phyloP scores from a whole-genome alignment of 2,888 invertebrate genomes.

The Anagyrus pseudococci region DNA sequence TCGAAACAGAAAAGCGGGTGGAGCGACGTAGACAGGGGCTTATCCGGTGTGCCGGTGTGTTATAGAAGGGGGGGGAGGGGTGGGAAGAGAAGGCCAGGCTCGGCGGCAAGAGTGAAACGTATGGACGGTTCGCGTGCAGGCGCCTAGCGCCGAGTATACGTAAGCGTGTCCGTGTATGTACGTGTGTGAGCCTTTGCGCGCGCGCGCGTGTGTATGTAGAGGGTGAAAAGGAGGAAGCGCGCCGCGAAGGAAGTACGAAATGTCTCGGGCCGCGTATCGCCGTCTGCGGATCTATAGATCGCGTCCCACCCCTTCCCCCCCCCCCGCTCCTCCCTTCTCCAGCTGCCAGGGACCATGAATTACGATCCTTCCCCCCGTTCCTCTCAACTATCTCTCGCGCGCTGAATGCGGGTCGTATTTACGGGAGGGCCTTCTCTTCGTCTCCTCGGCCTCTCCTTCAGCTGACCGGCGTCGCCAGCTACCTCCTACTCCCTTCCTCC shows the following conservation, averaged over 20 bases:
- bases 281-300: slow-evolving; percentile 54
- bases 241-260: slow-evolving; percentile 22
- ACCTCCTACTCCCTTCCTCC: neutral
- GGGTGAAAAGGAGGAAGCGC: neutral
- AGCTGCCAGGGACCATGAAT: slow-evolving; percentile 57
- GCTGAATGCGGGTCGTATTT: slow-evolving; percentile 53
- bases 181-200: too few species aligned
- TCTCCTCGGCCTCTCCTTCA: slow-evolving; percentile 10
- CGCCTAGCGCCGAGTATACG: too few species aligned
- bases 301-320: slow-evolving; percentile 49
- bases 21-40: too few species aligned
- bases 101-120: slow-evolving; percentile 43
- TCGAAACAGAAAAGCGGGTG: too few species aligned
- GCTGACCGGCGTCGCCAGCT: too few species aligned
- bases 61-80: slow-evolving; percentile 5
- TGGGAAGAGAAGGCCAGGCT: slow-evolving; percentile 8
- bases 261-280: slow-evolving; percentile 51
- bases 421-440: slow-evolving; percentile 48
- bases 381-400: neutral
- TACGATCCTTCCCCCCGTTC: slow-evolving; percentile 43
- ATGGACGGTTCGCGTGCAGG: slow-evolving; percentile 56
- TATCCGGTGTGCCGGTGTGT: neutral
- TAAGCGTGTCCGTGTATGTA: too few species aligned
- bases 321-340: slow-evolving; percentile 52
- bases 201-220: slow-evolving; percentile 37